Conservation (phyloP, 2,888 invertebrate species). For the Camptogramma bilineatum region DNA sequence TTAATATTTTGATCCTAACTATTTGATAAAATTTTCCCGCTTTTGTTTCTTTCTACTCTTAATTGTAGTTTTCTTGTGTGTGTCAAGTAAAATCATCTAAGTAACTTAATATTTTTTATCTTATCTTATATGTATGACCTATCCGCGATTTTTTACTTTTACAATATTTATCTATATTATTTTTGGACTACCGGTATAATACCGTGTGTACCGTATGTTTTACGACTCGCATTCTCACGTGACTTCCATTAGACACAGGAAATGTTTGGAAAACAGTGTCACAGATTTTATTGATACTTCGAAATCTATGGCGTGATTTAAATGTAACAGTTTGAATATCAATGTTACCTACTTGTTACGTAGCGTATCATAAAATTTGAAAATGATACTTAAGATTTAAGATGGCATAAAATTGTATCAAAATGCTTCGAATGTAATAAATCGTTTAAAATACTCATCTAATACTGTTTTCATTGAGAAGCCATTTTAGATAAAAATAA, state of each 20-base stretch:
- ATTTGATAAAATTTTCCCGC: too few species aligned
- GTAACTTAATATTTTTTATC: too few species aligned
- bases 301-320: constrained; percentile 38
- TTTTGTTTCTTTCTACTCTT: too few species aligned
- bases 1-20: too few species aligned
- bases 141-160: too few species aligned
- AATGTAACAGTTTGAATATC: constrained; percentile 33
- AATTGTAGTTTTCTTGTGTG: too few species aligned
- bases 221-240: constrained; percentile 35
- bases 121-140: too few species aligned
- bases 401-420: neutral
- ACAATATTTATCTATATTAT: too few species aligned
- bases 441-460: too few species aligned
- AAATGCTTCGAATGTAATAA: neutral
- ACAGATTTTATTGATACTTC: constrained; percentile 37
- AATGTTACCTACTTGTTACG: constrained; percentile 6
- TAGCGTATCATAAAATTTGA: constrained; percentile 11
- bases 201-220: too few species aligned
- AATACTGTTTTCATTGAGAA: neutral
- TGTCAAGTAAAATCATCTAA: too few species aligned
- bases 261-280: constrained; percentile 31
- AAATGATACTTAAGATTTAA: neutral
- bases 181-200: too few species aligned
- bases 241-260: constrained; percentile 30
- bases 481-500: neutral